A percentile compares a stretch with the other conserved stretches of the same genome.
Conservation (phyloP, 2,888 invertebrate genomes). For the Plagiodera versicolora region DNA sequence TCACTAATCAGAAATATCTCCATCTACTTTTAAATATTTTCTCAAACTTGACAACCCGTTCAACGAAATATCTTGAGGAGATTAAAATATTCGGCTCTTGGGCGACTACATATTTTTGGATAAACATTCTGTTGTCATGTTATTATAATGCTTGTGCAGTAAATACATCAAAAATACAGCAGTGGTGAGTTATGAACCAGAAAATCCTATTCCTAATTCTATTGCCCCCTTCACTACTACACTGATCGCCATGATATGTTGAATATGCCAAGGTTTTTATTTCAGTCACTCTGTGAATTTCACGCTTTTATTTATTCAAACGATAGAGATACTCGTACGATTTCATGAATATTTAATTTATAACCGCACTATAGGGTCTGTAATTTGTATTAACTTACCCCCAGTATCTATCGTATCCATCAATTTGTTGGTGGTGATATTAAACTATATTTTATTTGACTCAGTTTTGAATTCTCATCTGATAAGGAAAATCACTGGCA, state of each 20-base stretch:
- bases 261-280: neutral
- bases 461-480: neutral
- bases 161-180: too few relatives aligned
- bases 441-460: neutral
- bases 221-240: neutral
- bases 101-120: too few relatives aligned
- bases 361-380: slow-evolving; percentile 3
- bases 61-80: too few relatives aligned
- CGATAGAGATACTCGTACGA: slow-evolving; percentile 9
- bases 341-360: slow-evolving; percentile 17
- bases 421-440: slow-evolving; percentile 2
- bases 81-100: too few relatives aligned
- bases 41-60: too few relatives aligned
- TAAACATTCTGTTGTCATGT: too few relatives aligned
- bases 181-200: too few relatives aligned
- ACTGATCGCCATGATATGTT: neutral
- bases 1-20: too few relatives aligned
- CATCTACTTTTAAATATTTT: too few relatives aligned
- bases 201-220: too few relatives aligned
- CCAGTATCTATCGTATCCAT: slow-evolving; percentile 7
- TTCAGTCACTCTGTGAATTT: slow-evolving; percentile 2
- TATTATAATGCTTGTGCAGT: too few relatives aligned
- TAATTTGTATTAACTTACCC: slow-evolving; percentile 15
- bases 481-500: slow-evolving; percentile 1
- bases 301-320: slow-evolving; percentile 17